phyloP scores from a whole-genome alignment of 2,888 invertebrate genomes.

The Nysson spinosus region DNA sequence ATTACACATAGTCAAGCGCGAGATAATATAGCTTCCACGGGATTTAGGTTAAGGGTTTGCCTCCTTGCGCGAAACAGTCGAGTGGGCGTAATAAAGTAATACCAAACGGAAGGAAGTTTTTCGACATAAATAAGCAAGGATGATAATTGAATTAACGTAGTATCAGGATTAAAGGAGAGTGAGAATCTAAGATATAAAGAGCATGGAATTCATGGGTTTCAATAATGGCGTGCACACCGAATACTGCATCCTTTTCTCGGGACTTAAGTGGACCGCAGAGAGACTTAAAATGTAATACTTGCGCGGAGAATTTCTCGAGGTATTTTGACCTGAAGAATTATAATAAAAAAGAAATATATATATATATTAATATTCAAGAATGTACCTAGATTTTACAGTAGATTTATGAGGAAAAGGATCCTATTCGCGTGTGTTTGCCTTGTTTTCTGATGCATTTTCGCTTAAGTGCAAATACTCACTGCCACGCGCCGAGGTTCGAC shows the following conservation, averaged over 20 bases:
- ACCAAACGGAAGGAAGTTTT: not conserved
- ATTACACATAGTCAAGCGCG: conserved; percentile 63
- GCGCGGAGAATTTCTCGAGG: not conserved
- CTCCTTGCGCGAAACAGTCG: conserved; percentile 60
- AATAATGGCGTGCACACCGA: too few relatives aligned
- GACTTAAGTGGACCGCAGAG: too few relatives aligned
- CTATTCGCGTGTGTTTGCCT: conserved; percentile 2
- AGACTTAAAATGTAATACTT: too few relatives aligned
- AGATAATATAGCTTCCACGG: conserved; percentile 63
- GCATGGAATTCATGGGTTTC: too few relatives aligned
- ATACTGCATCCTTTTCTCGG: too few relatives aligned
- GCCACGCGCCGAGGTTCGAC: conserved; percentile 62
- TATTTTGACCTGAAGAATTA: not conserved
- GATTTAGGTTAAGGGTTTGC: conserved; percentile 63
- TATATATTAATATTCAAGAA: too few relatives aligned
- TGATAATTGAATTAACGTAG: not conserved
- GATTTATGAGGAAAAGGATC: conserved; percentile 9
- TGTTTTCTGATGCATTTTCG: conserved; percentile 13
- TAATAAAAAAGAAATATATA: conserved; percentile 10
- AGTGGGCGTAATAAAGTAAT: conserved; percentile 34
- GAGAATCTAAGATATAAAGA: too few relatives aligned
- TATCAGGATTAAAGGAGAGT: not conserved
- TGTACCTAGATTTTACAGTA: conserved; percentile 51
- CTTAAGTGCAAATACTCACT: conserved; percentile 51
- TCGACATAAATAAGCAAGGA: not conserved